Percentiles rank a stretch among this genome's conserved stretches.
These are phyloP conservation scores for Enteromius thamalakanensis DNA, from an alignment of 2,797 vertebrate species.

Conservation along the genomic window DNA sequence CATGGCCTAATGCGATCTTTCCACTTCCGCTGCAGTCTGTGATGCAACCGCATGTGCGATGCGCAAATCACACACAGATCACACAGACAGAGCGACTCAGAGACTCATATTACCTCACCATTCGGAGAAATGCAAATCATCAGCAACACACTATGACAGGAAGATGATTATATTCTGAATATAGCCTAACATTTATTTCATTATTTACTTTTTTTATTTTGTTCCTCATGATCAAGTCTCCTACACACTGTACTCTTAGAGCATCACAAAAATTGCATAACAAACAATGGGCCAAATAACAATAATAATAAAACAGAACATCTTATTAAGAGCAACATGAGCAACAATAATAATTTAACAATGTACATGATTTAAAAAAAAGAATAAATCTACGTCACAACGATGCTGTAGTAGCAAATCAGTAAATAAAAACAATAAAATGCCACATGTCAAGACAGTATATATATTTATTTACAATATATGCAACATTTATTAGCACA, in stretches of 20 bases:
- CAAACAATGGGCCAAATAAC: neutral
- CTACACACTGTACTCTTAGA: too few relatives aligned
- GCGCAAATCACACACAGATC: neutral
- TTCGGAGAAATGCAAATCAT: neutral
- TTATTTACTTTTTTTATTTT: neutral
- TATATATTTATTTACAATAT: too few relatives aligned
- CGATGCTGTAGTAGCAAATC: too few relatives aligned
- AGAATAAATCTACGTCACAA: neutral
- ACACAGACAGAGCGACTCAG: neutral
- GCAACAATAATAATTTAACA: neutral
- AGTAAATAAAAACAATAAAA: too few relatives aligned
- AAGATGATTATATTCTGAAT: neutral
- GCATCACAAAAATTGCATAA: neutral
- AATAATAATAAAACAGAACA: too few relatives aligned
- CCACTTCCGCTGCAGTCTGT: conserved; percentile 28
- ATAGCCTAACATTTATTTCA: neutral
- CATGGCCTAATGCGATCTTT: conserved; percentile 42
- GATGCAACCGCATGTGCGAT: neutral
- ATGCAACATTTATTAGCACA: neutral
- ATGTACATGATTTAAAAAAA: neutral
- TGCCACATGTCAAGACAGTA: too few relatives aligned
- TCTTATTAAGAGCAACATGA: neutral
- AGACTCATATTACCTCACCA: neutral
- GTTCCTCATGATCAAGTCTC: too few relatives aligned
- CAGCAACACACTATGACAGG: neutral